Evolutionary conservation across 2,113 vertebrate species (phyloP), one percentile per base, ranked within the genome.

Genomic region (Myocastor coypus): DNA sequence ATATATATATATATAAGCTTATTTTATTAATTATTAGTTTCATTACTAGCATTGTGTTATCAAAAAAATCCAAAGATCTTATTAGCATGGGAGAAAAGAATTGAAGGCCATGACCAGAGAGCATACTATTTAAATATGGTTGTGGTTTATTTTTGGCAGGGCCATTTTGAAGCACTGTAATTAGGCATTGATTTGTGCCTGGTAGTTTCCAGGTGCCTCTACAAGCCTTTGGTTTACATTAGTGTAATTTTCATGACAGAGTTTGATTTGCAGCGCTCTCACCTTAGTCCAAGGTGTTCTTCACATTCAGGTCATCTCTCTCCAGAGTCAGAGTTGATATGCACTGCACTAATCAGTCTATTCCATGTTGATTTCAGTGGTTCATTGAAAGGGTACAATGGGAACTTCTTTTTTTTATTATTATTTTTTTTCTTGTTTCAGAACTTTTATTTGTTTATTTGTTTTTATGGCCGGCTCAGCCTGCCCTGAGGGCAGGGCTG

Each of bases 241-340:
- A 46, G 4, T 24, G 26, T 3, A 77, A 59, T 19, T 85, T 26
- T 87, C 46, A 87, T 86, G n/a, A 17, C 8, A 83, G 30, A 40
- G 59, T 3, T 4, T 3, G 75, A 12, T 82, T 91, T 75, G 28
- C 14, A 32, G 59, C 6, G 5, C 59, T n/a, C 3, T 86, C 40
- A 8, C 61, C 37, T 95, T 46, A 52, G 10, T 69, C 84, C 19
- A 3, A 78, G 59, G 5, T 80, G 20, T 32, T 42, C 63, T 57
- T 94, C 63, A 89, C 46, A 68, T 61, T 83, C 30, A 87, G 17
- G 32, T 61, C 71, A 68, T 96, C 83, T 86, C 14, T 91, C 24
- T 20, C 11, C 20, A 86, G 89, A 94, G 11, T 32, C 37, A 87
- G 71, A 95, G 17, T 63, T 93, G 46, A 80, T 66, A 71, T 86